phyloP scores from a whole-genome alignment of 2,888 invertebrate species.

The Netelia inedita region DNA sequence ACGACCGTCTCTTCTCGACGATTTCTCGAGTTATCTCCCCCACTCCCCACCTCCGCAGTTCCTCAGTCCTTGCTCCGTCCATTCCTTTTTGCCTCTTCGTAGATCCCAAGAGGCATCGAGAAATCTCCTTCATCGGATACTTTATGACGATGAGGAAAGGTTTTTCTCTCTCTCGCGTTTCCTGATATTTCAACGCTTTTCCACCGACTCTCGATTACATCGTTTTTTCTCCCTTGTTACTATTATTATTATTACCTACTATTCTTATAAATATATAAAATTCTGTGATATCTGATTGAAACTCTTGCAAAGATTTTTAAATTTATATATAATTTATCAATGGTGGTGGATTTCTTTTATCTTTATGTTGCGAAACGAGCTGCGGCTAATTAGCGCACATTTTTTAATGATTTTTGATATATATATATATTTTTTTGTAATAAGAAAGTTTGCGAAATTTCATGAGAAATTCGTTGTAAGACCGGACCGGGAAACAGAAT shows the following conservation, averaged over 20 bases:
- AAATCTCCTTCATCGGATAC: constrained; percentile 52
- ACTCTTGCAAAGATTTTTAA: background rate
- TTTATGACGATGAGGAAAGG: constrained; percentile 43
- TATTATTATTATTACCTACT: background rate
- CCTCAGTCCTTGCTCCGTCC: background rate
- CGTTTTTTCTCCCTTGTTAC: background rate
- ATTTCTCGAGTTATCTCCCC: constrained; percentile 45
- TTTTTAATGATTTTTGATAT: no score
- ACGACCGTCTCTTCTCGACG: constrained; percentile 20
- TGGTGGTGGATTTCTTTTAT: background rate
- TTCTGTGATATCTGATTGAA: constrained; percentile 24
- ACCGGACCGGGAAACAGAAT: background rate
- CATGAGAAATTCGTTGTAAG: background rate
- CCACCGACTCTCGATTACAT: constrained; percentile 25
- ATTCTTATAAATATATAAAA: background rate
- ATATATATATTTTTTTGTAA: no score
- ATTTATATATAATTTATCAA: background rate
- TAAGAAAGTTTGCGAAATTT: no score
- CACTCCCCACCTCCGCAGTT: background rate
- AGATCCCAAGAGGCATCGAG: constrained; percentile 49
- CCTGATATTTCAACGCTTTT: constrained; percentile 30
- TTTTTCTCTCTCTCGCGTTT: constrained; percentile 7
- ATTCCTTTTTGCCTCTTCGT: background rate
- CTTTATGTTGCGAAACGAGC: background rate
- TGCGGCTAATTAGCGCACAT: no score